phyloP scores from a whole-genome alignment of 2,888 invertebrate genomes.

The Parasteatoda lunata region DNA sequence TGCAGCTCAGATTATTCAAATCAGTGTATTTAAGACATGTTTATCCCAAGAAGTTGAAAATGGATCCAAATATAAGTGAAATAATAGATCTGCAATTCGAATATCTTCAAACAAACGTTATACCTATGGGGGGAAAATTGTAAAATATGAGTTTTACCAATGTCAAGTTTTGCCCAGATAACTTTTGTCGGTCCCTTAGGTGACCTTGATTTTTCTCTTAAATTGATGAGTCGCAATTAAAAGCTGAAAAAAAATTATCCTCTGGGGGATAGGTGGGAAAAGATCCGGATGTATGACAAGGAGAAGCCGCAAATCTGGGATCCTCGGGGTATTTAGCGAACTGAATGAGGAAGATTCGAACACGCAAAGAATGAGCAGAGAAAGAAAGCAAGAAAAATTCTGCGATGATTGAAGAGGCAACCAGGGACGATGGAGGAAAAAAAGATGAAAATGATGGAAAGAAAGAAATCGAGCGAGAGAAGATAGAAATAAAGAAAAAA shows the following conservation, averaged over 20 bases:
- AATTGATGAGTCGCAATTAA: constrained; percentile 25
- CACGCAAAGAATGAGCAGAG: background rate
- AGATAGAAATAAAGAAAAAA: constrained; percentile 34
- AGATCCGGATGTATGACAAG: constrained; percentile 46
- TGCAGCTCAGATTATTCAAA: too few species aligned
- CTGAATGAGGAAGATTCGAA: constrained; percentile 33
- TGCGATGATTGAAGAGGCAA: constrained; percentile 62
- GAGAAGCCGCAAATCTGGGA: constrained; percentile 57
- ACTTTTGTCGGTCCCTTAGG: background rate
- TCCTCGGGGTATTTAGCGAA: constrained; percentile 65
- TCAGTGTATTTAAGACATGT: too few species aligned
- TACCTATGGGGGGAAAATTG: too few species aligned
- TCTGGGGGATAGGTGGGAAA: background rate
- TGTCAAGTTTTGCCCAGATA: too few species aligned
- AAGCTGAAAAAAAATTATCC: constrained; percentile 5
- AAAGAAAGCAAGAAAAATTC: constrained; percentile 19
- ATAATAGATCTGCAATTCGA: too few species aligned
- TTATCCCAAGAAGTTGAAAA: too few species aligned
- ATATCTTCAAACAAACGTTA: too few species aligned
- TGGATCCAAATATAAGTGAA: too few species aligned
- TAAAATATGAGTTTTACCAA: too few species aligned
- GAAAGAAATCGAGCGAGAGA: constrained; percentile 57
- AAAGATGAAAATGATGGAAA: constrained; percentile 63
- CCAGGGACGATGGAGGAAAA: constrained; percentile 50
- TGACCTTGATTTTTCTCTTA: background rate